Evolutionary conservation across 2,797 vertebrate genomes (phyloP), one percentile per base, ranked within the genome.

Genomic region (Pygocentrus nattereri): DNA sequence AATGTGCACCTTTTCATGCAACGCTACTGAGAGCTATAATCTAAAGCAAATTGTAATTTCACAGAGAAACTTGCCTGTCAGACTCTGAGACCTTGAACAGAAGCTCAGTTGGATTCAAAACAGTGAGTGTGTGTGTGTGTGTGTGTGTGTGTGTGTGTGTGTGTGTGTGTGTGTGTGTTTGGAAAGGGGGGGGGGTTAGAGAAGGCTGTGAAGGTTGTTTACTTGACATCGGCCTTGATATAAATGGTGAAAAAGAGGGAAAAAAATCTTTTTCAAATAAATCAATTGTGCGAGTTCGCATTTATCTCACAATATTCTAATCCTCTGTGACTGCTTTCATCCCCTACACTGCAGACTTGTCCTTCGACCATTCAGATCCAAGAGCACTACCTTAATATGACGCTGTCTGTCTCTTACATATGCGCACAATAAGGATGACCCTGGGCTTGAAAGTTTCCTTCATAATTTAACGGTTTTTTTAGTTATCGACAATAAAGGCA

Each of bases 211-310:
- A 83, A 81, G 79, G 76, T 58, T 88, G 84, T 81, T 88, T 88
- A 85, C 82, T 72, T 78, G 72, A 84, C 87, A 79, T 58, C 85
- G 85, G 78, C 88, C 88, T 88, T 88, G 86, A 88, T 87, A 72
- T 83, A 84, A 85, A 85, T 69, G 67, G 72, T 85, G 73, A 87
- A 86, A 87, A 44, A 58, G 25, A 64, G 75, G 31, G 61, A 19
- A 50, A 50, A 15, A 58, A 52, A 49, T 71, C 3, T 59, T 83
- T 83, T 84, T 79, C 74, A 82, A 85, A 78, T 68, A 84, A 81
- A 87, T 88, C 84, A 86, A 81, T 87, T 84, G 82, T 83, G 74
- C 23, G 64, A 86, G 79, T 76, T 84, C 78, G 74, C 75, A 75
- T 79, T 86, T 75, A 79, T 52, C 62, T 44, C 64, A 86, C 77